Percentiles rank a stretch among this genome's conserved stretches.
Conservation (phyloP, 2,888 invertebrate genomes). For the Drosophila falleni region DNA sequence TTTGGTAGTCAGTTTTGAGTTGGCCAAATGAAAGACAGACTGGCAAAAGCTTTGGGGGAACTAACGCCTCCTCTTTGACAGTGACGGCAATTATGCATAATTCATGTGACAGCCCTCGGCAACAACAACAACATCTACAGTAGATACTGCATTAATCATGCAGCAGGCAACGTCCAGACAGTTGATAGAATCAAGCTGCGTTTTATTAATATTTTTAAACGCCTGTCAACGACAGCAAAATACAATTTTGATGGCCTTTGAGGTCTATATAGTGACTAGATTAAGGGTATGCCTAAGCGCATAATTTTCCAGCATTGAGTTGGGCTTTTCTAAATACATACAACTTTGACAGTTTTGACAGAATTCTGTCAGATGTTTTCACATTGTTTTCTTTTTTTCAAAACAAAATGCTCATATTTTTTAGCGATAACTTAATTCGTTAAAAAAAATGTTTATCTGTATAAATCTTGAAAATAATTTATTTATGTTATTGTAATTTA, state of each 20-base stretch:
- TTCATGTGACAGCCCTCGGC: conserved; percentile 60
- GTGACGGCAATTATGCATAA: conserved; percentile 77
- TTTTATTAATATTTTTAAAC: conserved; percentile 47
- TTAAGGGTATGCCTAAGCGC: background rate
- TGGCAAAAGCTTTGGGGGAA: conserved; percentile 14
- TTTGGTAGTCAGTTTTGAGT: conserved; percentile 32
- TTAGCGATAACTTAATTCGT: no score
- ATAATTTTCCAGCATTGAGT: no score
- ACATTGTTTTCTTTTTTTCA: no score
- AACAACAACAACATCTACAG: no score
- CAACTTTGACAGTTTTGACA: no score
- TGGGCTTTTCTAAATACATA: no score
- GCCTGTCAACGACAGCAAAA: conserved; percentile 35
- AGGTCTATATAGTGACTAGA: background rate
- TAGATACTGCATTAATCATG: conserved; percentile 63
- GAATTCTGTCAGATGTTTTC: no score
- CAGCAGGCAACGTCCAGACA: conserved; percentile 38
- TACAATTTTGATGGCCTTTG: conserved; percentile 1
- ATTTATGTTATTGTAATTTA: no score
- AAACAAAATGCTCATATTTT: no score
- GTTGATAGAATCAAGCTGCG: conserved; percentile 29
- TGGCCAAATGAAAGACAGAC: conserved; percentile 12
- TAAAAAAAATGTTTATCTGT: no score
- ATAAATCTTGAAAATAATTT: no score
- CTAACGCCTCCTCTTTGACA: conserved; percentile 30